These are phyloP conservation scores for Ridgeia piscesae DNA, from an alignment of 1,140 invertebrate genomes.

Conservation along the genomic window DNA sequence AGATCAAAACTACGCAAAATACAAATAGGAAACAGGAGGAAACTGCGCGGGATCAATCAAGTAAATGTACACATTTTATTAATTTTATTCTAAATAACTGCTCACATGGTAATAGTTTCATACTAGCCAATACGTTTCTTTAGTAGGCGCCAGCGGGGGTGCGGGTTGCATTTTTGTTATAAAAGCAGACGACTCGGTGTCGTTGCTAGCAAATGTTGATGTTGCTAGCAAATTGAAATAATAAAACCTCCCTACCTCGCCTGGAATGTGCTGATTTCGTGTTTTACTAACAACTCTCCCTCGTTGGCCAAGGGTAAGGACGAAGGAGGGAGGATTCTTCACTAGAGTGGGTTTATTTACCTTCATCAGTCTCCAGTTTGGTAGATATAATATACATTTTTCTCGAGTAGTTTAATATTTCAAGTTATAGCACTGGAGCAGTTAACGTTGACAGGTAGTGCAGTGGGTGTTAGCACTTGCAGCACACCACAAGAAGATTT, in stretches of 20 bases:
- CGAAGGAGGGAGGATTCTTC: neutral
- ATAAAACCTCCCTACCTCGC: neutral
- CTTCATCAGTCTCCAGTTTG: neutral
- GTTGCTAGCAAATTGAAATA: neutral
- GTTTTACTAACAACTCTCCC: neutral
- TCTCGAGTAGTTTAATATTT: neutral
- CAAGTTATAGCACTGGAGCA: neutral
- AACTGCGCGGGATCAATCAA: too few relatives aligned
- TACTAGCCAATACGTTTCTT: too few relatives aligned
- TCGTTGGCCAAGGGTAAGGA: neutral
- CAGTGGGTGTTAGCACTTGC: neutral
- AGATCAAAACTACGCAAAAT: too few relatives aligned
- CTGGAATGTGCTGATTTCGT: neutral
- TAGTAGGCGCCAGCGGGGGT: too few relatives aligned
- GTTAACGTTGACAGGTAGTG: neutral
- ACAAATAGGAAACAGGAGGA: too few relatives aligned
- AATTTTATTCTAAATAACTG: too few relatives aligned
- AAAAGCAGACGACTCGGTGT: neutral
- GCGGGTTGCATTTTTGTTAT: neutral
- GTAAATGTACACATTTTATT: too few relatives aligned
- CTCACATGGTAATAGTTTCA: too few relatives aligned
- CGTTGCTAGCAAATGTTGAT: neutral
- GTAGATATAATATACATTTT: neutral
- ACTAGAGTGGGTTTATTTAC: neutral
- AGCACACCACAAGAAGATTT: slow-evolving; percentile 5